A percentile compares a stretch with the other conserved stretches of the same genome.
These are phyloP conservation scores for Temnopleurus reevesii DNA, from an alignment of 53 echinoderm and acorn worm species.

Conservation along the genomic window DNA sequence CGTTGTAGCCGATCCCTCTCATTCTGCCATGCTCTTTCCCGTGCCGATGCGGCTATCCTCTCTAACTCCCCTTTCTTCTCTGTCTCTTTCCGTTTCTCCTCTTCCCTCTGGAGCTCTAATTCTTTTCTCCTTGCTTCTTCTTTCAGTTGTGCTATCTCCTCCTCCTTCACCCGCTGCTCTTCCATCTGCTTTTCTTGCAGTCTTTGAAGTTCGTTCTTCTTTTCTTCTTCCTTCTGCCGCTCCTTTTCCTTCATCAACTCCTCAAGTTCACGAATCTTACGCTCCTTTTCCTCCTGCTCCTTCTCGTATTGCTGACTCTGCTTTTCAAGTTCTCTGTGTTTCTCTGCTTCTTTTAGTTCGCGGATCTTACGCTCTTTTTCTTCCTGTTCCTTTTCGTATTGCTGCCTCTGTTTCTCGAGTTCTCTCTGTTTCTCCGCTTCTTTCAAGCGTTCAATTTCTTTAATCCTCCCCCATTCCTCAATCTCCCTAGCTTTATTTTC, in stretches of 20 bases:
- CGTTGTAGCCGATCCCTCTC: constrained; percentile 30
- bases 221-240: constrained; percentile 25
- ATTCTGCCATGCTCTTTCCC: constrained; percentile 25
- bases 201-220: constrained; percentile 5
- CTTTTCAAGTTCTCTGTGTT: constrained; percentile 42
- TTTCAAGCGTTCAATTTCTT: constrained; percentile 45
- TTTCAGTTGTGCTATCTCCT: constrained; percentile 9
- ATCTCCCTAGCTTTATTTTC: not conserved
- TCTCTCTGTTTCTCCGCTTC: constrained; percentile 45
- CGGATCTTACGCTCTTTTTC: constrained; percentile 31
- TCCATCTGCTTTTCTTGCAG: constrained; percentile 17
- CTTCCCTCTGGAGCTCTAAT: constrained; percentile 32
- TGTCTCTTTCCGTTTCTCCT: constrained; percentile 8
- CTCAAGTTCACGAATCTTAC: constrained; percentile 12
- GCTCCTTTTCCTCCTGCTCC: constrained; percentile 37
- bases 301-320: constrained; percentile 22
- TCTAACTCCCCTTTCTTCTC: constrained; percentile 38
- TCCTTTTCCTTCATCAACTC: constrained; percentile 12
- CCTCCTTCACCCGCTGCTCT: constrained; percentile 40
- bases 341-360: constrained; percentile 23
- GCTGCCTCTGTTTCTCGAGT: constrained; percentile 35
- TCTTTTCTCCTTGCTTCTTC: constrained; percentile 52
- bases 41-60: not conserved
- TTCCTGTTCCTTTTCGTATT: constrained; percentile 23
- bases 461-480: constrained; percentile 15